A percentile compares a stretch with the other conserved stretches of the same genome.
Evolutionary conservation across 2,888 invertebrate species (phyloP).

Genomic region (Tenthredo notha): DNA sequence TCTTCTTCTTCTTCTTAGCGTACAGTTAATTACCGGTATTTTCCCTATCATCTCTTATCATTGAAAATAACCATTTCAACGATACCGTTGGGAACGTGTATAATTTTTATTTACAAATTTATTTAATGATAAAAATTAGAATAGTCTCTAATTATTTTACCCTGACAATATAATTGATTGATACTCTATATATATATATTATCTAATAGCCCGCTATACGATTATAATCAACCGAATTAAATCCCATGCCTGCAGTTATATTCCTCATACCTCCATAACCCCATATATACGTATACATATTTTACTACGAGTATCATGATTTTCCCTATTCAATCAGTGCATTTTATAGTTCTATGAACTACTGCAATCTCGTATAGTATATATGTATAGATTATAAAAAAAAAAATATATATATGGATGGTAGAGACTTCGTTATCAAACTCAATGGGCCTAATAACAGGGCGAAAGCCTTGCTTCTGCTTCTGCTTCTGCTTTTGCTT

Average conservation of each 20-base stretch:
- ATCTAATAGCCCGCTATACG: too few species aligned
- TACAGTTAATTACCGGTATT: not conserved
- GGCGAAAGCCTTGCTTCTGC: not conserved
- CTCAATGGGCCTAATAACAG: conserved; percentile 43
- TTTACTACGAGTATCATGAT: not conserved
- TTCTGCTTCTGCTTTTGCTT: not conserved
- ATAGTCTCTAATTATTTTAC: too few species aligned
- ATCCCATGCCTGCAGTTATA: not conserved
- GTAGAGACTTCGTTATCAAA: conserved; percentile 23
- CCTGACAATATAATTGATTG: not conserved
- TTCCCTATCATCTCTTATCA: too few species aligned
- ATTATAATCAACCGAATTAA: not conserved
- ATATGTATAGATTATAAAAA: not conserved
- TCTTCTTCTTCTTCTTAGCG: not conserved
- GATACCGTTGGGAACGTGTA: too few species aligned
- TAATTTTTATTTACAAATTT: too few species aligned
- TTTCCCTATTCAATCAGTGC: conserved; percentile 45
- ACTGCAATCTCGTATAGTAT: too few species aligned
- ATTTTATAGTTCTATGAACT: not conserved
- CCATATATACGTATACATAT: not conserved
- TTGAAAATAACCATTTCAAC: too few species aligned
- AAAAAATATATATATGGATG: not conserved
- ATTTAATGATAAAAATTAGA: too few species aligned
- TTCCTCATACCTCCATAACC: not conserved
- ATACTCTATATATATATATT: not conserved